These are phyloP conservation scores for Conus betulinus DNA, from an alignment of 1,140 invertebrate genomes.

Conservation along the genomic window DNA sequence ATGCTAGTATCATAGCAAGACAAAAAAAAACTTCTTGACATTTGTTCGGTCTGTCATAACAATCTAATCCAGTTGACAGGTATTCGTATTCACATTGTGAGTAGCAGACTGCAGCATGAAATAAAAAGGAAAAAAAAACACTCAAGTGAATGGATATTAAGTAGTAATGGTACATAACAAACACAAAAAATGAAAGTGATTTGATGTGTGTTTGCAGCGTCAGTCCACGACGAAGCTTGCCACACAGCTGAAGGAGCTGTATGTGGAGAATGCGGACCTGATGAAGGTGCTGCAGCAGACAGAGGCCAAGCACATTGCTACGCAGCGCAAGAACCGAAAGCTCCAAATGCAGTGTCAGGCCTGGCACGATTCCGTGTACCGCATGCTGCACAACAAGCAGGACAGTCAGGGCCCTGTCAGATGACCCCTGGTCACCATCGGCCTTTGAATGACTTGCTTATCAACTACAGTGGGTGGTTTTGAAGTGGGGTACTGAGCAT, in stretches of 20 bases:
- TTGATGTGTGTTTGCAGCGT: constrained; percentile 12
- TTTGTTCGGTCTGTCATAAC: too few species aligned
- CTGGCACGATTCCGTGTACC: constrained; percentile 25
- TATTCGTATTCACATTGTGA: too few species aligned
- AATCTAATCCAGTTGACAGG: too few species aligned
- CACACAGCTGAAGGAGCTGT: constrained; percentile 22
- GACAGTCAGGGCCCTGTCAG: too few species aligned
- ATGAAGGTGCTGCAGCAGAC: constrained; percentile 28
- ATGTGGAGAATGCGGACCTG: constrained; percentile 23
- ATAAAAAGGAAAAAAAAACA: too few species aligned
- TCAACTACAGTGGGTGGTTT: too few species aligned
- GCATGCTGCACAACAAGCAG: constrained; percentile 1
- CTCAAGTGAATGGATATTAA: too few species aligned
- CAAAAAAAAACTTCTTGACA: too few species aligned
- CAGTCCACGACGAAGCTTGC: constrained; percentile 25
- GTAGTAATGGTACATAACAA: too few species aligned
- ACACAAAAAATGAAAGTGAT: background rate
- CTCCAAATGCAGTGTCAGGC: constrained; percentile 29
- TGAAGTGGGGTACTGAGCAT: background rate
- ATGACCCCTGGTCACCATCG: too few species aligned
- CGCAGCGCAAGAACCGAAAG: constrained; percentile 18
- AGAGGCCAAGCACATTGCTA: constrained; percentile 14
- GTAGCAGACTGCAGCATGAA: too few species aligned
- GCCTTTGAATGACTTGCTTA: background rate
- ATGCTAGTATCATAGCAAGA: too few species aligned